Base-by-base conservation (phyloP, 2,797 vertebrate species). In the Lagorchestes hirsutus region DNA sequence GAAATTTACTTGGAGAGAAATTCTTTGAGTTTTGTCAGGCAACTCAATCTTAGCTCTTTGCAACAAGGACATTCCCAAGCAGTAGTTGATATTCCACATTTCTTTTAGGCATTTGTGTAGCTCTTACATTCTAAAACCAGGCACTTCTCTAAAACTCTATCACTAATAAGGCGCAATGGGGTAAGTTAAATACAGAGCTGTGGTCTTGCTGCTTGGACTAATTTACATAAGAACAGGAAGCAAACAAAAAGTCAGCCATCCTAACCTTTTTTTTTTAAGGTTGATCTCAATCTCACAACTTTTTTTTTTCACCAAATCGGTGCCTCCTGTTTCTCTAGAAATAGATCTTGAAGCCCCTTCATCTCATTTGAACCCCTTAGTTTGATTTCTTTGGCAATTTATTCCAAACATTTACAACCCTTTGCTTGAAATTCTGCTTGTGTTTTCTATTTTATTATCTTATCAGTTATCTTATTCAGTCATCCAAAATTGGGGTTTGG, bases 71-170 rank as follows among this genome's bases (percentile, higher is more conserved):
- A 90, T 95, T 93, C 54, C 55, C 94, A 96, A 95, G 91, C 90
- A 92, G 94, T 95, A 96, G 96, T 93, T 96, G 94, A 87, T 97
- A 97, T 97, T 90, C 55, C 5, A 18, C 67, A 34, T 93, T 55
- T 55, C 62, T 67, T 93, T 92, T 96, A 90, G 92, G 22, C 93
- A 91, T 97, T 95, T 95, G 55, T 90, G n/a, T 90, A 97, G 91
- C 92, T 96, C 96, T 93, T 95, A n/a, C 90, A 90, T 92, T 97
- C 92, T 97, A 96, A 96, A 97, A 95, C 54, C 90, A 74, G 91
- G 29, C n/a, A 90, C 74, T 95, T 93, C 40, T 28, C 92, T 90
- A 58, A 91, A 94, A 93, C 91, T 95, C 18, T 94, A 62, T 96
- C 57, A 94, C 96, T 97, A 97, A 96, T 95, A 95, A 97, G 95